Evolutionary conservation across 30 jellyfish, hydroid and myxozoan genomes (phyloP).

Genomic region (Turritopsis rubra): DNA sequence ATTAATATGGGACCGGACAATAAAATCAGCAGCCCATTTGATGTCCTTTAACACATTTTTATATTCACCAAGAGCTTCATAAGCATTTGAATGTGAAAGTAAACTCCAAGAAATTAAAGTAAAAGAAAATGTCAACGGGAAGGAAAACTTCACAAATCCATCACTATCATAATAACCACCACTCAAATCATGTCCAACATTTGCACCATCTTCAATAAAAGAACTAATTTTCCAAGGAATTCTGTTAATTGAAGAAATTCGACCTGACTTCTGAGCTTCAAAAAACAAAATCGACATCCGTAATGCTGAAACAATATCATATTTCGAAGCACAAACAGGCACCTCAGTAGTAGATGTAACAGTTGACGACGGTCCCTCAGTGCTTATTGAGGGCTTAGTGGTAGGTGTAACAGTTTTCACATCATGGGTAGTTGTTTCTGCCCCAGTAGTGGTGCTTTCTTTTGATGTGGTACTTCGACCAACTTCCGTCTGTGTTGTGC

Average conservation of each 20-base stretch:
- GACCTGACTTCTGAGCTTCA: conserved; percentile 81
- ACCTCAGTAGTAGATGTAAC: conserved; percentile 16
- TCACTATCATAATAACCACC: conserved; percentile 88
- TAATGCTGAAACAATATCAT: conserved; percentile 42
- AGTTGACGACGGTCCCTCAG: not conserved
- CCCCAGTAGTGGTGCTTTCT: not conserved
- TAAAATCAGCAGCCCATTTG: conserved; percentile 80
- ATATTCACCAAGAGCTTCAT: conserved; percentile 48
- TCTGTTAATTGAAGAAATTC: conserved; percentile 36
- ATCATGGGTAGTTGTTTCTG: not conserved
- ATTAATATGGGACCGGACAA: conserved; percentile 58
- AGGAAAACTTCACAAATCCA: conserved; percentile 58
- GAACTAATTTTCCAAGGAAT: conserved; percentile 53
- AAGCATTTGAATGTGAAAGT: conserved; percentile 38
- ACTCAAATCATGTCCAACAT: conserved; percentile 34
- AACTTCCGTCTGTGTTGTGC: not conserved
- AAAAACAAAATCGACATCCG: conserved; percentile 39
- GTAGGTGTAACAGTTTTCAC: not conserved
- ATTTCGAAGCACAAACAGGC: conserved; percentile 24
- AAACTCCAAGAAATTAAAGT: conserved; percentile 69
- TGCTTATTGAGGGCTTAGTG: not conserved
- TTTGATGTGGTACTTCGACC: not conserved
- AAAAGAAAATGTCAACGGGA: conserved; percentile 54
- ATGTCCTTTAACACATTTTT: conserved; percentile 35
- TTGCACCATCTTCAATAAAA: conserved; percentile 43